A percentile compares a stretch with the other conserved stretches of the same genome.
Conservation (phyloP, 2,113 vertebrate genomes). For the Paralichthys olivaceus region DNA sequence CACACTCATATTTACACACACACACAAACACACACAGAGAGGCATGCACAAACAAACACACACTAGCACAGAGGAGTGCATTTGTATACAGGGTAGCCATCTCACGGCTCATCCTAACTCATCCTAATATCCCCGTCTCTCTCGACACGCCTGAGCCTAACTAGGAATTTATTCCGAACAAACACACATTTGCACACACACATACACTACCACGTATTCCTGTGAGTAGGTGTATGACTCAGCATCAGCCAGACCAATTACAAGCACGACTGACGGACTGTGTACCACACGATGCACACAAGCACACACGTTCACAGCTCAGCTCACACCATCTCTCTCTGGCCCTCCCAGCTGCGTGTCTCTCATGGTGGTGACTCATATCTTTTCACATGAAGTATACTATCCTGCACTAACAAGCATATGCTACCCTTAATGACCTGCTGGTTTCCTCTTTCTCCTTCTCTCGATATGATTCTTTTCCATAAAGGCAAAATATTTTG, state of each 20-base stretch:
- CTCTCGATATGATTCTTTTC: background rate
- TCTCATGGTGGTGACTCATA: conserved; percentile 70
- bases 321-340: conserved; percentile 50
- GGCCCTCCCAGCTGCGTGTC: conserved; percentile 46
- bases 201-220: conserved; percentile 34
- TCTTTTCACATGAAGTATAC: conserved; percentile 51
- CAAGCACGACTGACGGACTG: conserved; percentile 67
- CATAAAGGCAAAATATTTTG: background rate
- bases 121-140: conserved; percentile 70
- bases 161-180: conserved; percentile 72
- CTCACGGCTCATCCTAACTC: conserved; percentile 70
- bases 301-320: conserved; percentile 43
- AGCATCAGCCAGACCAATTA: conserved; percentile 78
- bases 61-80: conserved; percentile 25
- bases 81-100: conserved; percentile 72
- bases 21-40: conserved; percentile 4
- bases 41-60: conserved; percentile 22
- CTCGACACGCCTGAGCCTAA: conserved; percentile 68
- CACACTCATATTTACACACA: conserved; percentile 20
- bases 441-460: conserved; percentile 8
- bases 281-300: conserved; percentile 58
- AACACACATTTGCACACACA: conserved; percentile 46
- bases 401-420: conserved; percentile 56
- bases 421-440: conserved; percentile 42
- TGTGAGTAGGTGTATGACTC: conserved; percentile 76